Evolutionary conservation across 2,797 vertebrate species (phyloP).

Genomic region (Coluber constrictor): DNA sequence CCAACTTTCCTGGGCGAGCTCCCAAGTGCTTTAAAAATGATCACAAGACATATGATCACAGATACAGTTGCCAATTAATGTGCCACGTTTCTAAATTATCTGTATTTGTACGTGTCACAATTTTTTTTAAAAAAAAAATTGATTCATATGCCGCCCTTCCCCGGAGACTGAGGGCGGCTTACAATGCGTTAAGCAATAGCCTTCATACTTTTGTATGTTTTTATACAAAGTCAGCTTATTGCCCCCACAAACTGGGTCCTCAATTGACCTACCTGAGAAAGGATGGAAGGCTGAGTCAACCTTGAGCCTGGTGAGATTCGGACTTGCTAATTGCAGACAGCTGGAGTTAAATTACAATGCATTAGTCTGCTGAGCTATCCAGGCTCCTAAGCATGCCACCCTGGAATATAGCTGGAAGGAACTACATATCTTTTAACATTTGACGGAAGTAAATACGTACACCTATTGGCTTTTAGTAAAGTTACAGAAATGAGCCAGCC

Average conservation of each 20-base stretch:
- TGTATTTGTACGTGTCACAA: conserved; percentile 20
- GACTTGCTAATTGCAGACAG: too few relatives aligned
- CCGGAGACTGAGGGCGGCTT: too few relatives aligned
- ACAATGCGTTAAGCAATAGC: too few relatives aligned
- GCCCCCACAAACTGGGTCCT: too few relatives aligned
- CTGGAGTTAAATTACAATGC: too few relatives aligned
- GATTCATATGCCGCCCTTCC: too few relatives aligned
- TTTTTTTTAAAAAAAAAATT: not conserved
- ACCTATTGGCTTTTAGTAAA: not conserved
- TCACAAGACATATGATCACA: conserved; percentile 3
- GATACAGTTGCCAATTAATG: not conserved
- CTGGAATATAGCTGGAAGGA: conserved; percentile 27
- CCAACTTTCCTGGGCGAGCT: not conserved
- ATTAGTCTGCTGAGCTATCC: too few relatives aligned
- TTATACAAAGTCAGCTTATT: too few relatives aligned
- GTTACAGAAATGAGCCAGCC: not conserved
- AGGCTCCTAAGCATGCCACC: not conserved
- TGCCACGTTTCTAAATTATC: conserved; percentile 28
- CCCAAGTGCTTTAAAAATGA: conserved; percentile 14
- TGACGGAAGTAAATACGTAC: conserved; percentile 20
- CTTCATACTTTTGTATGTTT: too few relatives aligned
- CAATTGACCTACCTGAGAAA: too few relatives aligned
- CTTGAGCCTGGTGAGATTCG: too few relatives aligned
- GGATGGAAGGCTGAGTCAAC: too few relatives aligned
- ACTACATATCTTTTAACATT: conserved; percentile 6